Conservation (phyloP, 2,888 invertebrate species). For the Arrhopalites spinosus region DNA sequence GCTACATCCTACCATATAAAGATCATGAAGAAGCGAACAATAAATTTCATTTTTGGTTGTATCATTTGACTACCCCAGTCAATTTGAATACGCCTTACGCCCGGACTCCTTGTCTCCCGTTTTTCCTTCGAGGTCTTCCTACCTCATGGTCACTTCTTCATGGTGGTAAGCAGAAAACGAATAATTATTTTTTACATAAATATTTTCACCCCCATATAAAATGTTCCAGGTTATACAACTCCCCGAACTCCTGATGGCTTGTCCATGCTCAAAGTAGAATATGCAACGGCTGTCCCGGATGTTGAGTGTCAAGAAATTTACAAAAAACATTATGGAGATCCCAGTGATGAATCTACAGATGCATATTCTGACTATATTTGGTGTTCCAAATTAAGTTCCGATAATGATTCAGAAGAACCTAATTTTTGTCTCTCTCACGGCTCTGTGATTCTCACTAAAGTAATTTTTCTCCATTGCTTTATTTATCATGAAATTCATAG, state of each 20-base stretch:
- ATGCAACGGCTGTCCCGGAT: not conserved
- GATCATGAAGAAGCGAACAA: conserved; percentile 19
- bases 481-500: no score
- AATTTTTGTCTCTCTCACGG: conserved; percentile 17
- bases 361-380: not conserved
- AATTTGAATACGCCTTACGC: conserved; percentile 22
- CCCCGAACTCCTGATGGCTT: not conserved
- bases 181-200: no score
- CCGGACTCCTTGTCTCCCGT: conserved; percentile 16
- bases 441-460: conserved; percentile 10
- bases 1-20: conserved; percentile 22
- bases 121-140: conserved; percentile 7
- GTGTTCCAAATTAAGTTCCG: not conserved
- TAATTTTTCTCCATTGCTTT: no score
- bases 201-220: no score
- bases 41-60: conserved; percentile 28
- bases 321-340: not conserved
- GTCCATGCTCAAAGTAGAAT: not conserved
- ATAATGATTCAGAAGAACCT: not conserved
- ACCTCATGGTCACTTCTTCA: not conserved
- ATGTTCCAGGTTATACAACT: no score
- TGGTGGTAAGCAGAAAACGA: no score
- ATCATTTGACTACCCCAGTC: conserved; percentile 11
- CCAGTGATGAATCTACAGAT: not conserved
- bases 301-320: not conserved